A percentile compares a stretch with the other conserved stretches of the same genome.
Conservation (phyloP, 2,113 vertebrate genomes). For the Sinocyclocheilus maitianheensis region DNA sequence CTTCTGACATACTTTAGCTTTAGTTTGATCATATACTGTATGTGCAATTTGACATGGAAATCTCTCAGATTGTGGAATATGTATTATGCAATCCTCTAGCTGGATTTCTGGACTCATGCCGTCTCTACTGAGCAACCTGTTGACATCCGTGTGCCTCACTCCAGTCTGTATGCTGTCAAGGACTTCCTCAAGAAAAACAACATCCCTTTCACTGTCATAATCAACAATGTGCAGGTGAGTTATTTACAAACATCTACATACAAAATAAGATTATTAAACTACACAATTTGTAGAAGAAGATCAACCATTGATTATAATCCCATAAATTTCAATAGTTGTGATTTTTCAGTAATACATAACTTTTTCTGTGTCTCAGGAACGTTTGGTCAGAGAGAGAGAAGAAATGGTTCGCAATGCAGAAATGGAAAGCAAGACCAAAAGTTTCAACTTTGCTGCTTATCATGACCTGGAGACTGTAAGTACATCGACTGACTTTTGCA, state of each 20-base stretch:
- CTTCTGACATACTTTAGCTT: neutral
- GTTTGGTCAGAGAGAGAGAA: constrained; percentile 79
- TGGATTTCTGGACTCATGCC: constrained; percentile 87
- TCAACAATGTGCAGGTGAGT: constrained; percentile 84
- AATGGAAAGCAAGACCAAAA: constrained; percentile 60
- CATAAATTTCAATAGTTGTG: constrained; percentile 59
- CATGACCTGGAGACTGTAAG: constrained; percentile 79
- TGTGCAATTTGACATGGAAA: neutral
- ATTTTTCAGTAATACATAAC: constrained; percentile 48
- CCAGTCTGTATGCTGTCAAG: constrained; percentile 72
- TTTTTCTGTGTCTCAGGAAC: constrained; percentile 67
- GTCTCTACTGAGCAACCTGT: constrained; percentile 67
- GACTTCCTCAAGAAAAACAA: constrained; percentile 74
- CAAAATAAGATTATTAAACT: neutral
- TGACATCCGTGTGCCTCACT: constrained; percentile 79
- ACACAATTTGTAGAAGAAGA: neutral
- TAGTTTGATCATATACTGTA: neutral
- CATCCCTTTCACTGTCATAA: constrained; percentile 80
- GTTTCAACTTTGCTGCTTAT: constrained; percentile 71
- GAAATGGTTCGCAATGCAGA: constrained; percentile 72
- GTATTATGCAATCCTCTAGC: constrained; percentile 63
- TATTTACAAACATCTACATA: neutral
- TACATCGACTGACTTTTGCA: neutral
- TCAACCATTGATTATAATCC: neutral
- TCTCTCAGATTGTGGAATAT: neutral